Base-by-base conservation (phyloP, 2,113 vertebrate species). In the Leptobrachium ailaonicum region DNA sequence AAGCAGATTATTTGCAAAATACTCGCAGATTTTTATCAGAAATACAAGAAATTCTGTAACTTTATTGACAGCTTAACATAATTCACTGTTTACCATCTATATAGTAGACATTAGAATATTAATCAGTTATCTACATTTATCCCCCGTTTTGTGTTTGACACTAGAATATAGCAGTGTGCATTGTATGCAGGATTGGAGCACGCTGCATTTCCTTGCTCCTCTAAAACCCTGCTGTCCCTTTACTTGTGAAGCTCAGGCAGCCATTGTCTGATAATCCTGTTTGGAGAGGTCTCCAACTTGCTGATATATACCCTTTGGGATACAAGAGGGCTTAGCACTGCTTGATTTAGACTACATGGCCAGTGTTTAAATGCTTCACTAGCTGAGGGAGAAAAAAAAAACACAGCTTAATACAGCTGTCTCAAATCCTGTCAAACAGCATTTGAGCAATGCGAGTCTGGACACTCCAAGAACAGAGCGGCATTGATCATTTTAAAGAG, bases 291-390 rank as follows among this genome's bases (percentile, higher is more conserved):
- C 79, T 81, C 66, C 72, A 41, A 72, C 79, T 81, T 12, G 44
- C 79, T 75, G 79, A 81, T 81, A 81, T 75, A 75, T 69, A 81
- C 79, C 79, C 79, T 81, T 81, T 81, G 72, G 79, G 79, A 81
- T 81, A 81, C 79, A 81, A 81, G 79, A 81, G 72, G 79, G 79
- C 79, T 81, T 81, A 81, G 79, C 79, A 81, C 79, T 81, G 79
- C 79, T 81, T 81, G 79, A 81, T 81, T 81, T 81, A 81, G 79
- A 81, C 79, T 81, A 75, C 79, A 81, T 81, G 79, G 79, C 79
- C 79, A 74, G 79, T 81, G 79, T 81, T 81, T 81, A 75, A 81
- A 81, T 81, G 79, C 79, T 81, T 81, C 71, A 75, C 79, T 81
- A 75, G 72, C 79, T 81, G 64, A 14, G 72, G 53, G 75, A 81